Conservation (phyloP, 2,113 vertebrate species). For the Ancistrus triradiatus region DNA sequence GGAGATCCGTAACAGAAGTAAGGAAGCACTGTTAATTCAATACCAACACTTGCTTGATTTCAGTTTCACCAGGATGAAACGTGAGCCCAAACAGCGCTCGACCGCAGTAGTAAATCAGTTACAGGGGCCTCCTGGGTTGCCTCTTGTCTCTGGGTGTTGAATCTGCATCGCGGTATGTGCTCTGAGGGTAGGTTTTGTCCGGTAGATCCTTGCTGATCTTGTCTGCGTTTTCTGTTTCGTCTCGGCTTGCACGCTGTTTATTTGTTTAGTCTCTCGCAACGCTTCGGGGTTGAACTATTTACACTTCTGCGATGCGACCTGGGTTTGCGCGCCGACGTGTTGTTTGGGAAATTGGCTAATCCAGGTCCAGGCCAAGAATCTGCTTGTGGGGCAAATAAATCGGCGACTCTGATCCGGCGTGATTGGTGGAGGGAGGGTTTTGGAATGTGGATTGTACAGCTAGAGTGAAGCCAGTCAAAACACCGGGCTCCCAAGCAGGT, state of each 20-base stretch:
- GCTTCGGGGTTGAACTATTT: no score
- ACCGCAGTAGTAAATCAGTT: constrained; percentile 46
- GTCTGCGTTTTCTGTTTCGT: not conserved
- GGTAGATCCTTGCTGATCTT: not conserved
- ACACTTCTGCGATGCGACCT: no score
- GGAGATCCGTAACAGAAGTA: constrained; percentile 65
- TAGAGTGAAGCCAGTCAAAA: no score
- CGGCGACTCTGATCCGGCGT: no score
- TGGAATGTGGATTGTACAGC: no score
- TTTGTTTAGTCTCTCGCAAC: no score
- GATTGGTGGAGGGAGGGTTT: no score
- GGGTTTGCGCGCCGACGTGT: no score
- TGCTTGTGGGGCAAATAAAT: no score
- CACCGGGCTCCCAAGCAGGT: no score
- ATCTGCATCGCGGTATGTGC: constrained; percentile 9
- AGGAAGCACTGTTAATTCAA: constrained; percentile 66
- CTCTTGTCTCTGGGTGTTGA: constrained; percentile 1
- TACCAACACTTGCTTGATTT: constrained; percentile 61
- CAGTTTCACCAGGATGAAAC: constrained; percentile 56
- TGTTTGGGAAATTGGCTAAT: no score
- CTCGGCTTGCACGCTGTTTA: not conserved
- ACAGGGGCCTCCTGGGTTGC: not conserved
- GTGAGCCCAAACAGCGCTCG: constrained; percentile 43
- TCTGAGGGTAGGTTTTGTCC: not conserved
- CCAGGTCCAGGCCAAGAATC: no score